phyloP scores from a whole-genome alignment of 2,113 vertebrate genomes.

The Leiothrix lutea region DNA sequence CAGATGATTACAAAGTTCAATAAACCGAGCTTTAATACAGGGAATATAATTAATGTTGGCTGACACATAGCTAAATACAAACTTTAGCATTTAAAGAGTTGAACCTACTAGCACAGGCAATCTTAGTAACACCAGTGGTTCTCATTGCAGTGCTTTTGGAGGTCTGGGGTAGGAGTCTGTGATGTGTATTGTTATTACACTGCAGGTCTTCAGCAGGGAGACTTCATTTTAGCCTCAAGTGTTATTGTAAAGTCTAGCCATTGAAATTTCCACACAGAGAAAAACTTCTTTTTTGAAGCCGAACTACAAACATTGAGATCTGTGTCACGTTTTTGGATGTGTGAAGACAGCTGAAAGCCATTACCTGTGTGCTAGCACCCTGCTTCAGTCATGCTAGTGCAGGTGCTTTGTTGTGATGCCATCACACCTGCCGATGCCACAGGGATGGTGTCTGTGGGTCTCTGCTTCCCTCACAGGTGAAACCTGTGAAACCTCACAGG shows the following conservation, averaged over 20 bases:
- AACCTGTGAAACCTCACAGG: neutral
- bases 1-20: neutral
- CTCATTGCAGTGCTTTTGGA: neutral
- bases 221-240: neutral
- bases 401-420: neutral
- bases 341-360: neutral
- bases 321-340: neutral
- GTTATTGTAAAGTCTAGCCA: neutral
- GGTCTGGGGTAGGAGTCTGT: neutral
- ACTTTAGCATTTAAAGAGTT: neutral
- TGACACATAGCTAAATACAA: neutral
- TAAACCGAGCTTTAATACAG: neutral
- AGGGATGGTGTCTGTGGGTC: rapidly evolving
- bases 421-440: rapidly evolving
- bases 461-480: neutral
- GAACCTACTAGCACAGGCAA: neutral
- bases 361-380: neutral
- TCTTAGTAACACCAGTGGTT: neutral
- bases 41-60: neutral
- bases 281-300: neutral
- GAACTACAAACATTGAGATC: neutral
- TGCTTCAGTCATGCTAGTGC: neutral
- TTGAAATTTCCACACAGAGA: neutral
- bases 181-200: neutral
- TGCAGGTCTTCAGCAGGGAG: neutral